Percentiles rank a stretch among this genome's conserved stretches.
phyloP scores from a whole-genome alignment of 2,797 vertebrate genomes.

The Schizopygopsis malacanthus region DNA sequence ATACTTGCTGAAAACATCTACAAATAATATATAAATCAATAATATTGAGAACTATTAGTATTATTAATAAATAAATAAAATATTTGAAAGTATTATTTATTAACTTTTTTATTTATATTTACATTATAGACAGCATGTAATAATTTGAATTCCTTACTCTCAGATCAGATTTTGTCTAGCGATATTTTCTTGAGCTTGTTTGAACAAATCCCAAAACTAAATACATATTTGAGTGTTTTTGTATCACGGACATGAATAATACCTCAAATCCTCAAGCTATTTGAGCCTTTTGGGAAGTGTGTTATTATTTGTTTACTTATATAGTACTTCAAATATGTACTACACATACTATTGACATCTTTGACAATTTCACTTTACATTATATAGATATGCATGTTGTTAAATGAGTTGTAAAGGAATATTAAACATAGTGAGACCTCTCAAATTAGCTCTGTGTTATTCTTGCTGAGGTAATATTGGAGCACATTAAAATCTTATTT shows the following conservation, averaged over 20 bases:
- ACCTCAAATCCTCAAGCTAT: background rate
- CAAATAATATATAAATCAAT: background rate
- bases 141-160: background rate
- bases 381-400: background rate
- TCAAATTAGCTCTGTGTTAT: background rate
- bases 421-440: background rate
- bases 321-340: background rate
- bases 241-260: background rate
- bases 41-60: background rate
- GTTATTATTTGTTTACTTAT: background rate
- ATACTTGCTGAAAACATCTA: too few species aligned
- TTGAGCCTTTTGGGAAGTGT: background rate
- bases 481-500: background rate
- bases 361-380: background rate
- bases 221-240: background rate
- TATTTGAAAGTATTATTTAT: background rate
- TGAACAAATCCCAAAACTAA: background rate
- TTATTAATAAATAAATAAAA: background rate
- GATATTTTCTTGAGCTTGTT: background rate
- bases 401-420: background rate
- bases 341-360: background rate
- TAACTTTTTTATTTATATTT: background rate
- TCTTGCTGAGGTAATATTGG: background rate
- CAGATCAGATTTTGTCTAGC: background rate
- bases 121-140: background rate